phyloP scores from a whole-genome alignment of 2,888 invertebrate species.

The Brassicogethes aeneus region DNA sequence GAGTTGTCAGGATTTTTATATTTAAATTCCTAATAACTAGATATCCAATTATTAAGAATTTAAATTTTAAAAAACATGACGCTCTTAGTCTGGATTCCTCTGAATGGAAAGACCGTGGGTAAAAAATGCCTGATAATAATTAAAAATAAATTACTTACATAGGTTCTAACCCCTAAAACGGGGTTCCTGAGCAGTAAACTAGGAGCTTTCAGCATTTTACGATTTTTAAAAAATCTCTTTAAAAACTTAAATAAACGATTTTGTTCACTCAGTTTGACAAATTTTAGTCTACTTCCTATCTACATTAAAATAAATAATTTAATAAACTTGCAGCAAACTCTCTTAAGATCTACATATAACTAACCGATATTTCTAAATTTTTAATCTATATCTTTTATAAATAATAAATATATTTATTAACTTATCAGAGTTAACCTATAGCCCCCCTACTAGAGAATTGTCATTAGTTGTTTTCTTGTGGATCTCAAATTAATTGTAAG shows the following conservation, averaged over 20 bases:
- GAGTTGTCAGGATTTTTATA: no score
- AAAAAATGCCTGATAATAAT: neutral
- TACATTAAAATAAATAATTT: no score
- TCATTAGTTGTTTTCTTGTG: no score
- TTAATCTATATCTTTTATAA: neutral
- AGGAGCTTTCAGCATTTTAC: conserved; percentile 11
- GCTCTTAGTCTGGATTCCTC: no score
- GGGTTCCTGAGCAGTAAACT: conserved; percentile 1
- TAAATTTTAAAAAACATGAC: no score
- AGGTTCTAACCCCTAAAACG: conserved; percentile 6
- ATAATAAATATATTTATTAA: neutral
- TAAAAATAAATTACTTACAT: conserved; percentile 13
- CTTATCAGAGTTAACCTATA: neutral
- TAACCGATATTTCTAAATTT: neutral
- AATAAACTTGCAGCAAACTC: neutral
- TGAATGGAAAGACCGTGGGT: no score
- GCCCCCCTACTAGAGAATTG: neutral
- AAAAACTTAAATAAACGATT: neutral
- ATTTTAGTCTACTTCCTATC: no score
- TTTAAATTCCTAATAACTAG: no score
- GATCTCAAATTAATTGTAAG: no score
- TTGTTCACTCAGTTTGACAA: no score
- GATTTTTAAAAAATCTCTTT: conserved; percentile 2
- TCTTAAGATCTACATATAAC: neutral
- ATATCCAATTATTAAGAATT: no score